Evolutionary conservation across 2,797 vertebrate genomes (phyloP), one percentile per base, ranked within the genome.

Genomic region (Luscinia megarhynchos): DNA sequence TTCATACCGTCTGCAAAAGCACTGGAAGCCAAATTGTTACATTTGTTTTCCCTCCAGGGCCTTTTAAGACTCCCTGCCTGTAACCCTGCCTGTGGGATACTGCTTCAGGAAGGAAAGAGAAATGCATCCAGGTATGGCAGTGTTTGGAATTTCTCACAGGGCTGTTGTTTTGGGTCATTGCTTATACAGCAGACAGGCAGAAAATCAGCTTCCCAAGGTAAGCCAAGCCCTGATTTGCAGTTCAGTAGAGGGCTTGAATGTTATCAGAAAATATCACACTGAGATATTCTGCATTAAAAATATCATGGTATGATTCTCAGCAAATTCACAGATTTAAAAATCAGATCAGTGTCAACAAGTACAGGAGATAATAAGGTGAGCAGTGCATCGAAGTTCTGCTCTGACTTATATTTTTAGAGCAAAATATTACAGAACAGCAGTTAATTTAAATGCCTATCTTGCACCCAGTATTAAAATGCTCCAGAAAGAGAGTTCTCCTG

Each of bases 101-200:
- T 41, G 2, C 18, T 15, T 29, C 41, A 58, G 23, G 54, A 59
- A 66, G 77, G 45, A 93, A 76, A 48, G 38, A 41, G 22, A 91
- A 70, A 77, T 8, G 5, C 45, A 76, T 11, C 20, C 29, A 15
- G 21, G 12, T n/a, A 43, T 2, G 12, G 40, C 17, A 80, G 29
- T 0, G 0, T 19, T 16, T 14, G 27, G 34, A 1, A 0, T 50
- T 85, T 86, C 48, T 88, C 1, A 0, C 30, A 69, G 20, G 41
- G 45, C 40, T 76, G 19, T 11, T 79, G 48, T 38, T 68, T 91
- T 58, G 48, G 29, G 77, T 15, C 15, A 19, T 45, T 54, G 17
- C 24, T 83, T 78, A 40, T 16, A 29, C 21, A 61, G 8, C 48
- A 38, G 62, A 48, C 11, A 80, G 40, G n/a, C 30, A 74, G 59